Evolutionary conservation across 2,888 invertebrate genomes (phyloP).

Genomic region (Cryptus viduatorius): DNA sequence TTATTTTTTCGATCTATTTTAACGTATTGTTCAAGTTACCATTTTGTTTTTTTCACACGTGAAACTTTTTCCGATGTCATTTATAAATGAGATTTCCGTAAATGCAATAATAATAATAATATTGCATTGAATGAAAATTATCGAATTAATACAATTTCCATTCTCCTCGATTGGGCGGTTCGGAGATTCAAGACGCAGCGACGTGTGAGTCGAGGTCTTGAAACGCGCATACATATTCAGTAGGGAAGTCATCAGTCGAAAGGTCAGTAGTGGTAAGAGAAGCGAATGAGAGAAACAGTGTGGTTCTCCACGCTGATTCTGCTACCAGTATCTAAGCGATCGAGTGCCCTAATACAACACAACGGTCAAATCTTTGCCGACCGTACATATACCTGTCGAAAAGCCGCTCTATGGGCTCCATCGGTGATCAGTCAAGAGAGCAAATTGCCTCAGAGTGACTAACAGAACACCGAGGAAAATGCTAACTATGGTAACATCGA

Average conservation of each 20-base stretch:
- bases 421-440: not conserved
- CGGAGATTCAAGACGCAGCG: not conserved
- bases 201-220: not conserved
- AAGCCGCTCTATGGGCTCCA: not conserved
- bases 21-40: too few species aligned
- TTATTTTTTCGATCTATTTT: too few species aligned
- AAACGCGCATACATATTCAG: conserved; percentile 5
- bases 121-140: not conserved
- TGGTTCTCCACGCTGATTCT: not conserved
- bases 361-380: not conserved
- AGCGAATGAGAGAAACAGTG: not conserved
- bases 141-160: not conserved
- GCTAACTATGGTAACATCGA: conserved; percentile 19
- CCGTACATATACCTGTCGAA: not conserved
- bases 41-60: too few species aligned
- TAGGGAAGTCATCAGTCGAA: conserved; percentile 2
- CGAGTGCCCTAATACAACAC: conserved; percentile 4
- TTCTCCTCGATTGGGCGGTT: not conserved
- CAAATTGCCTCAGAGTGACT: conserved; percentile 6
- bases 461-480: conserved; percentile 34
- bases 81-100: too few species aligned
- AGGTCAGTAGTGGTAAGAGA: conserved; percentile 7
- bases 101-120: too few species aligned
- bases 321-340: not conserved
- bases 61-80: too few species aligned